Evolutionary conservation across 2,888 invertebrate genomes (phyloP), one percentile per base, ranked within the genome.

Genomic region (Orthosia cruda): DNA sequence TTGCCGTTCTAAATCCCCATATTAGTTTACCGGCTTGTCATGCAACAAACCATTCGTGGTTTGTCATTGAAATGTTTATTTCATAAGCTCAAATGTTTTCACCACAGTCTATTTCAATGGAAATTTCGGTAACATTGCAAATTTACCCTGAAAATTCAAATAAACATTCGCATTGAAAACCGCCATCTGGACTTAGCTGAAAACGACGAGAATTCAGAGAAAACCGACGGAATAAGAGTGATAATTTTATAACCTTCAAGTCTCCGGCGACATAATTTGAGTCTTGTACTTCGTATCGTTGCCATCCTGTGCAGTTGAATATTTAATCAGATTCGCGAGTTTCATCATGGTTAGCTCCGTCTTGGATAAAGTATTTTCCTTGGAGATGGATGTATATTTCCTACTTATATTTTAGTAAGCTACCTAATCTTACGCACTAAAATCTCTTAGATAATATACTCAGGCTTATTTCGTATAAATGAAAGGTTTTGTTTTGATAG

Each of bases 251-350:
- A 68, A 45, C 74, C 52, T n/a, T 20, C 45, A n/a, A 74, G 62
- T 71, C 55, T 32, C 50, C 13, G 13, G 57, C 13, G 61, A 71
- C 71, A 50, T 66, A 71, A 75, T 61, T 72, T 18, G 64, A 80
- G 18, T 13, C 50, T 47, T 58, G 57, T 64, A 47, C 77, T 71
- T 73, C 62, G 71, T n/a, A n/a, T 68, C 45, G 50, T 71, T 69
- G 71, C 52, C 70, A 58, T 63, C 63, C 54, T 55, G 73, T 58
- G 74, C 63, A 72, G 50, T 23, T 84, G 77, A 84, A 85, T 85
- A 85, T 82, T 84, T 84, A 76, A 85, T 74, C 40, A 76, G 32
- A 20, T 55, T 76, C 58, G 63, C 70, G 58, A 74, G 62, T 61
- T 78, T 75, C 72, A 66, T 73, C 72, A 82, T 32, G 58, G 40